Evolutionary conservation across 2,113 vertebrate genomes (phyloP), one percentile per base, ranked within the genome.

Genomic region (Sorex araneus): DNA sequence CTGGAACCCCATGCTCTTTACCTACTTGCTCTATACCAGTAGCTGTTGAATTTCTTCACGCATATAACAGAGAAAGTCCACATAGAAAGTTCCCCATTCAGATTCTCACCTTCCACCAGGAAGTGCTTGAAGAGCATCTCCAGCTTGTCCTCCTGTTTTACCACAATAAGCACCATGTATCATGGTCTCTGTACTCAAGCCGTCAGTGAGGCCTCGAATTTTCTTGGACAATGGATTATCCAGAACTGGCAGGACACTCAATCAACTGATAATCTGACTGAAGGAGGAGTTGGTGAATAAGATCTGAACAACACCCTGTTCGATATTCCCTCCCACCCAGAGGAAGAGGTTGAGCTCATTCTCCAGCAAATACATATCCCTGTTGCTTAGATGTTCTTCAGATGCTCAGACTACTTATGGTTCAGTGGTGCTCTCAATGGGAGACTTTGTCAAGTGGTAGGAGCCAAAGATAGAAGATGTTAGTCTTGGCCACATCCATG

Each of bases 11-110:
- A 96, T 96, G 93, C 74, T 90, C 88, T 96, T 97, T 96, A 94
- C 92, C 94, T 92, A 87, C 82, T 79, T 96, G 90, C 95, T 98
- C 97, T 99, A 99, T 98, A 99, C 99, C 97, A 99, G 98, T 95
- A 99, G 98, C 97, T 99, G 99, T 91, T 99, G 99, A 97, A 99
- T 99, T 97, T 99, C 99, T 98, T 99, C 99, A 98, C 99, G 99
- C 99, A 99, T 99, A 97, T 99, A 99, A 98, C 99, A 99, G 97
- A 99, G 97, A 98, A 99, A 99, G 98, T 99, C 99, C 97, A 99
- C 99, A 18, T 99, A 99, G 27, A 99, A 99, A 99, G 98, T 32
- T 99, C 99, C 1, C 99, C 99, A 36, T 97, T 99, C 96, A 98
- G 97, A 97, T 98, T 99, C 98, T 99, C 99, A 97, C 99, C 99